Evolutionary conservation across 2,888 invertebrate genomes (phyloP).

Genomic region (Deroplatys truncata): DNA sequence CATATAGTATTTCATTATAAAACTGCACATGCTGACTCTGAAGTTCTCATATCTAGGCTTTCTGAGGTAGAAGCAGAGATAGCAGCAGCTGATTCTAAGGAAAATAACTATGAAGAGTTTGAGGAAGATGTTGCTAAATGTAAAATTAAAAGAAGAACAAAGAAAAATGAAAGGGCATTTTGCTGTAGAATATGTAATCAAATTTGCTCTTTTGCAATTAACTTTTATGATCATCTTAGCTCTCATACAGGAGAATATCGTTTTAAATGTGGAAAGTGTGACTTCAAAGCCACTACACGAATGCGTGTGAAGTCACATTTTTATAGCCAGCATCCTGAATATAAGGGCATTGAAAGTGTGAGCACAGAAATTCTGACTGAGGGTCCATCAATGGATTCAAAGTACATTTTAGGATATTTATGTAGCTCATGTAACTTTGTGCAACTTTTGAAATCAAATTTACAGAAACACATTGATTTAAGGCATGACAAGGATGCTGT

Average conservation of each 20-base stretch:
- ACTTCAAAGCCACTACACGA: conserved; percentile 24
- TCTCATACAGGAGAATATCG: conserved; percentile 76
- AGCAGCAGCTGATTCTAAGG: conserved; percentile 54
- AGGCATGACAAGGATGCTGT: conserved; percentile 49
- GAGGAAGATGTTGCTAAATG: conserved; percentile 19
- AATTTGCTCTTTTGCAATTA: conserved; percentile 18
- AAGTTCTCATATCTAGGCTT: conserved; percentile 61
- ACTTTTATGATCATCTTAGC: conserved; percentile 68
- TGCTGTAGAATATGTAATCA: conserved; percentile 29
- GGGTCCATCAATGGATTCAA: conserved; percentile 37
- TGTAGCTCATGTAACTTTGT: conserved; percentile 71
- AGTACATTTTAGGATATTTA: conserved; percentile 53
- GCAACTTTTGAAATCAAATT: conserved; percentile 58
- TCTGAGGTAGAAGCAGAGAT: conserved; percentile 49
- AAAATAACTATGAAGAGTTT: conserved; percentile 44
- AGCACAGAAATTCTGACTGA: conserved; percentile 33
- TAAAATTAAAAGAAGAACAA: neutral
- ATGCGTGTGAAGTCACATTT: conserved; percentile 29
- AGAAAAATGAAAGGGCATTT: neutral
- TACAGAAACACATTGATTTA: conserved; percentile 58
- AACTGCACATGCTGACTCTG: conserved; percentile 58
- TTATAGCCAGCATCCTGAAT: conserved; percentile 21
- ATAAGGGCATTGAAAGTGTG: neutral
- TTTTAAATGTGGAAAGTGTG: conserved; percentile 60
- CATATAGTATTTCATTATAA: conserved; percentile 65